phyloP scores from a whole-genome alignment of 2,888 invertebrate genomes.

The Zonitis immaculata region DNA sequence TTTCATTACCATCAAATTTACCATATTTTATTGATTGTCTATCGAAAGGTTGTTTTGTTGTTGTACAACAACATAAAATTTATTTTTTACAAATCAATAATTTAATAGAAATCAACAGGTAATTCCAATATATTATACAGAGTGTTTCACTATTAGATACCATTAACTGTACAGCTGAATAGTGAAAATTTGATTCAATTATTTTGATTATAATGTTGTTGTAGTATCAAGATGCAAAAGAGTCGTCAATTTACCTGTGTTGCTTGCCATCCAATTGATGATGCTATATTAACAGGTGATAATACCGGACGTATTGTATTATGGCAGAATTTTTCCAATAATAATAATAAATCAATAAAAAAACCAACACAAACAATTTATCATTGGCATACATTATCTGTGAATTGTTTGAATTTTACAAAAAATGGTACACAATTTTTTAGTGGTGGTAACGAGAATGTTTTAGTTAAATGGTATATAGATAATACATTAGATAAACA shows the following conservation, averaged over 20 bases:
- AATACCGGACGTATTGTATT: constrained; percentile 59
- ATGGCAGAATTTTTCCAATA: constrained; percentile 54
- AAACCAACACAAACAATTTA: constrained; percentile 49
- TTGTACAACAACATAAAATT: constrained; percentile 26
- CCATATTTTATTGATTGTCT: constrained; percentile 28
- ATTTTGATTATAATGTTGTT: neutral
- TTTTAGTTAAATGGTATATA: constrained; percentile 71
- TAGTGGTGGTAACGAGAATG: constrained; percentile 74
- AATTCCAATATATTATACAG: too few species aligned
- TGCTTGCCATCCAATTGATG: constrained; percentile 61
- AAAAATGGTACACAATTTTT: constrained; percentile 61
- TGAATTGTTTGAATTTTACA: constrained; percentile 64
- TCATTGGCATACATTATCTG: constrained; percentile 75
- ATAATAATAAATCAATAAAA: too few species aligned
- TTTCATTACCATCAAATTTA: neutral
- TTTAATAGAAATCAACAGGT: constrained; percentile 28
- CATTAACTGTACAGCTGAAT: too few species aligned
- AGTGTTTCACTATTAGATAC: too few species aligned
- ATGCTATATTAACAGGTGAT: constrained; percentile 65
- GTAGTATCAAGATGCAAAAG: constrained; percentile 24
- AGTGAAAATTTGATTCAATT: too few species aligned
- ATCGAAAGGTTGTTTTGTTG: constrained; percentile 30
- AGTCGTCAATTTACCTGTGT: constrained; percentile 55
- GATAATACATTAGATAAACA: constrained; percentile 49
- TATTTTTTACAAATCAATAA: constrained; percentile 25